These are phyloP conservation scores for Aptenodytes patagonicus DNA, from an alignment of 2,113 vertebrate genomes.

Conservation along the genomic window DNA sequence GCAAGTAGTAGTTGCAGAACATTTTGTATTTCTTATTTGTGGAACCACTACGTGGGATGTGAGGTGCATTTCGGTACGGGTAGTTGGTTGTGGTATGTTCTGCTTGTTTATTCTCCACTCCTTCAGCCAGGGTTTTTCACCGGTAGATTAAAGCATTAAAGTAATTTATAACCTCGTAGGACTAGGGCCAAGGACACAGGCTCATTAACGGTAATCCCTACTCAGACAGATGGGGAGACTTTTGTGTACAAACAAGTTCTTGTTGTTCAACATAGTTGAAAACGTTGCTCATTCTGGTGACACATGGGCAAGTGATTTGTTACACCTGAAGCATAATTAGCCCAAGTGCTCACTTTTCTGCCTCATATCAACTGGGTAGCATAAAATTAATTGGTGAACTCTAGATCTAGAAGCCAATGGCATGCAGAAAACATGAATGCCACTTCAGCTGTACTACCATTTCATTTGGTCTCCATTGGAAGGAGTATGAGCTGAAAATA, in stretches of 20 bases:
- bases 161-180: background rate
- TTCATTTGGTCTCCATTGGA: background rate
- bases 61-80: background rate
- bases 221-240: slow-evolving; percentile 31
- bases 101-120: background rate
- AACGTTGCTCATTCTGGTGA: background rate
- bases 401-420: background rate
- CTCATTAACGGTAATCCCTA: slow-evolving; percentile 36
- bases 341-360: background rate
- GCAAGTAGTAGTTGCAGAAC: background rate
- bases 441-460: background rate
- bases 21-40: background rate
- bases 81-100: background rate
- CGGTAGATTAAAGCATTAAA: background rate
- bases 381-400: background rate
- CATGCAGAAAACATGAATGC: background rate
- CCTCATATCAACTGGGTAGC: background rate
- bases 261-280: background rate
- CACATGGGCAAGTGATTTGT: background rate
- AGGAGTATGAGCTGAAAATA: background rate
- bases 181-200: background rate
- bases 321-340: background rate
- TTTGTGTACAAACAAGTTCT: slow-evolving; percentile 24
- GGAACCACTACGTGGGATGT: background rate
- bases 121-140: background rate